These are phyloP conservation scores for Hapalemur alaotrensis DNA, from an alignment of 2,797 vertebrate genomes.

Conservation along the genomic window DNA sequence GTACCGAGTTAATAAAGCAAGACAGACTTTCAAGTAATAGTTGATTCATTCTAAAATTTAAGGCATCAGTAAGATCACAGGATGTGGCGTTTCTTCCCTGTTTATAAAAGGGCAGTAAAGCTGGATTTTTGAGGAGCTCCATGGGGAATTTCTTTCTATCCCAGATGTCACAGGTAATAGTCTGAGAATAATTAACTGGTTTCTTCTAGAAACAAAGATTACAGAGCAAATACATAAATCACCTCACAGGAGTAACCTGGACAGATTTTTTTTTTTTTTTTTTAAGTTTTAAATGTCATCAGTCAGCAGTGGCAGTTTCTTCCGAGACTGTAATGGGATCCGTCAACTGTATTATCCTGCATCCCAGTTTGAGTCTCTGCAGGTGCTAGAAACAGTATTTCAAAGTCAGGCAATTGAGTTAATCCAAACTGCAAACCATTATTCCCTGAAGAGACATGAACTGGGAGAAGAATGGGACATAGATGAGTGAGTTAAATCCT, in stretches of 20 bases:
- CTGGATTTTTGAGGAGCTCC: neutral
- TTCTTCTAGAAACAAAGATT: conserved; percentile 9
- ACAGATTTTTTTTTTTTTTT: neutral
- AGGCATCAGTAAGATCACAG: neutral
- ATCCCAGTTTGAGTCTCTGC: neutral
- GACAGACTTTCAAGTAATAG: neutral
- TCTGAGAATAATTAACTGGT: neutral
- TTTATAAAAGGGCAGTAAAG: neutral
- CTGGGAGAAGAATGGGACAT: neutral
- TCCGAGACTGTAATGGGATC: neutral
- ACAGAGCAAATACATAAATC: neutral
- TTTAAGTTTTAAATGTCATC: conserved; percentile 16
- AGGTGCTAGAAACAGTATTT: neutral
- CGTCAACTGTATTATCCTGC: neutral
- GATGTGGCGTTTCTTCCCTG: neutral
- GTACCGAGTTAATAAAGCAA: neutral
- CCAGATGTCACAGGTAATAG: neutral
- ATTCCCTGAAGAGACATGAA: neutral
- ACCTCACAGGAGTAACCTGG: neutral
- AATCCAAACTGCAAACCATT: neutral
- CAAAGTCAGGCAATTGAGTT: neutral
- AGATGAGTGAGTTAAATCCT: neutral
- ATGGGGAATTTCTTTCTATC: neutral
- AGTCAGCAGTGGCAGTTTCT: neutral
- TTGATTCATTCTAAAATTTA: neutral